Base-by-base conservation (phyloP, 2,797 vertebrate species). In the Anabas testudineus region DNA sequence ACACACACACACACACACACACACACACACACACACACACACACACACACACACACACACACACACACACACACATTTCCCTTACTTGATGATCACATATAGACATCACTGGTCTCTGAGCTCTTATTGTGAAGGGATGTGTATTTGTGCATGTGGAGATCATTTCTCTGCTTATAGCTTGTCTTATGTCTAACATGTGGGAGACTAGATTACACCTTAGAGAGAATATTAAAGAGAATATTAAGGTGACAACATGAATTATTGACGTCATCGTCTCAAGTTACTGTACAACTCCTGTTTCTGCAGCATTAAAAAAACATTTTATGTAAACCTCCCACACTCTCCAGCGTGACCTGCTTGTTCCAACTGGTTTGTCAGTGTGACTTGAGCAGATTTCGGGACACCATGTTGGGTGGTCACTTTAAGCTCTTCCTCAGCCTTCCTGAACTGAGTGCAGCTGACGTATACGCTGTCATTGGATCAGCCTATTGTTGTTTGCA, bases 401-500 rank as follows among this genome's bases (percentile, higher is more conserved):
- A 21, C 41, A 1, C 43, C 55, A 24, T 22, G 47, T 64, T 72
- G 80, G 72, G 67, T 74, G 62, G 68, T 53, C 74, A 67, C 54
- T 60, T 22, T 75, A 72, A 82, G 58, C 67, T 66, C 76, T 15
- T 63, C 59, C 48, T 19, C 48, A 5, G 56, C 51, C 42, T 19
- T 64, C 22, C 46, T 46, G 63, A 69, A 58, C n/a, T 18, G 56
- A 70, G 67, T 75, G 63, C 72, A 71, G 79, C 74, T 75, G 76
- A 78, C 22, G 41, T 59, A 30, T 32, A 21, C 42, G 26, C 47
- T 34, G 61, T 72, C 62, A 58, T 76, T 86, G 78, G 77, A 49
- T 81, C 74, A 58, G 47, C 67, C 55, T 41, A 58, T 83, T 87
- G 70, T 83, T 74, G 62, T 83, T 52, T 67, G 67, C 60, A 56